These are phyloP conservation scores for Hemicrepidius hirtus DNA, from an alignment of 2,888 invertebrate species.

Conservation along the genomic window DNA sequence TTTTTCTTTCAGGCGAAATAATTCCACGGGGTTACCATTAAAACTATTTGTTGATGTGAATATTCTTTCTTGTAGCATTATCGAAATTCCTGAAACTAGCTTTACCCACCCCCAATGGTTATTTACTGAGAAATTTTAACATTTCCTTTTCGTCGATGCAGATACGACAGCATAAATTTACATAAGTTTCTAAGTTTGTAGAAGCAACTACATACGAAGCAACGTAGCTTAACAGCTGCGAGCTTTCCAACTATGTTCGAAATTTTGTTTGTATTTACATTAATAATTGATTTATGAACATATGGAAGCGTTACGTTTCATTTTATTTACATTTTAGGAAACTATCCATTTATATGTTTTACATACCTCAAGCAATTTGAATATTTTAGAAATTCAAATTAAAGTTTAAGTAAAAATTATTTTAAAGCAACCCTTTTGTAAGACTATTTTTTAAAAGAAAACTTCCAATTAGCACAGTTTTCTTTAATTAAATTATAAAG, in stretches of 20 bases:
- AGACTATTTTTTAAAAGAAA: too few species aligned
- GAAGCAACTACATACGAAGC: slow-evolving; percentile 40
- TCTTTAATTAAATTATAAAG: slow-evolving; percentile 6
- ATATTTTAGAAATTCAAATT: too few species aligned
- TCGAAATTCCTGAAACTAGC: slow-evolving; percentile 20
- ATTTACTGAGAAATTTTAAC: slow-evolving; percentile 44
- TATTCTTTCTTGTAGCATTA: background rate
- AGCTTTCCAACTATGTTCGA: slow-evolving; percentile 42
- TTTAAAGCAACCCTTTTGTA: too few species aligned
- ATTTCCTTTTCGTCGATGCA: slow-evolving; percentile 45
- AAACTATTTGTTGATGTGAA: slow-evolving; percentile 14
- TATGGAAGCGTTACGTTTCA: background rate
- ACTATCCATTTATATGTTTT: too few species aligned
- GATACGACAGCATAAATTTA: slow-evolving; percentile 45
- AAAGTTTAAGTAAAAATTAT: background rate
- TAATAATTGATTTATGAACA: slow-evolving; percentile 43
- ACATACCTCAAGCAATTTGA: too few species aligned
- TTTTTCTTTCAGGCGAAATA: background rate
- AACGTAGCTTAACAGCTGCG: slow-evolving; percentile 44
- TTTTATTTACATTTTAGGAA: slow-evolving; percentile 15
- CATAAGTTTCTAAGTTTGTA: slow-evolving; percentile 46
- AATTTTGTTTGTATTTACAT: slow-evolving; percentile 43
- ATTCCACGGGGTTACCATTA: background rate
- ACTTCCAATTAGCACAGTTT: background rate
- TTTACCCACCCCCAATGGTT: slow-evolving; percentile 19